Percentiles rank a stretch among this genome's conserved stretches.
Evolutionary conservation across 30 jellyfish, hydroid and myxozoan species (phyloP).

Genomic region (Morbakka virulenta): DNA sequence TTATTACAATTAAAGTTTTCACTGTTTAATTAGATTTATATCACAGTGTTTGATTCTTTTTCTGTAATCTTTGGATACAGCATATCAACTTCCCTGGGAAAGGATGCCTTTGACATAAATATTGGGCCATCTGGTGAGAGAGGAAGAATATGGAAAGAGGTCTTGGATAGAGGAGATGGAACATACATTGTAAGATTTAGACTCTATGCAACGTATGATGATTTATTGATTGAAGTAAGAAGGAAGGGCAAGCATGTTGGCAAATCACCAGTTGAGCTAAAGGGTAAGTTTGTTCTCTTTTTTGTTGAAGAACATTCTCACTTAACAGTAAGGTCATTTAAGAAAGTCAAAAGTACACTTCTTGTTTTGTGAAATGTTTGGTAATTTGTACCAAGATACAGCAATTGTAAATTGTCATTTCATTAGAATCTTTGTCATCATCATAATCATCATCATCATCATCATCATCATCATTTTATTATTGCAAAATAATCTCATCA

Average conservation of each 20-base stretch:
- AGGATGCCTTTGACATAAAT: conserved; percentile 32
- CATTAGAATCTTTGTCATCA: too few species aligned
- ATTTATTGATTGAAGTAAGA: conserved; percentile 41
- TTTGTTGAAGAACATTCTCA: background rate
- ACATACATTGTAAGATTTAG: conserved; percentile 80
- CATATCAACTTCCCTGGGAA: conserved; percentile 71
- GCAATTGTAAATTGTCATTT: too few species aligned
- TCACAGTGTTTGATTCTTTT: too few species aligned
- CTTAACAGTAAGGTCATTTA: background rate
- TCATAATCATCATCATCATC: too few species aligned
- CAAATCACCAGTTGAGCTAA: conserved; percentile 58
- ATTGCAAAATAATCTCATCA: too few species aligned
- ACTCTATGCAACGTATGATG: conserved; percentile 39
- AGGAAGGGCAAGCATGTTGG: conserved; percentile 68
- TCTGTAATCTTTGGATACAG: too few species aligned
- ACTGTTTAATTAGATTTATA: too few species aligned
- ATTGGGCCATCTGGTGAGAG: conserved; percentile 13
- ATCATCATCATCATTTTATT: too few species aligned
- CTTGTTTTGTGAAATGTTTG: too few species aligned
- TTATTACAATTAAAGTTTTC: too few species aligned
- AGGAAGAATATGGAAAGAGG: conserved; percentile 67
- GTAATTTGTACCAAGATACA: too few species aligned
- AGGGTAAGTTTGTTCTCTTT: conserved; percentile 32
- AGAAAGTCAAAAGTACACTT: too few species aligned
- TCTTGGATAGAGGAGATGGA: conserved; percentile 89